Percentiles rank a stretch among this genome's conserved stretches.
Evolutionary conservation across 1,140 invertebrate species (phyloP).

Genomic region (Drosophila chauvacae): DNA sequence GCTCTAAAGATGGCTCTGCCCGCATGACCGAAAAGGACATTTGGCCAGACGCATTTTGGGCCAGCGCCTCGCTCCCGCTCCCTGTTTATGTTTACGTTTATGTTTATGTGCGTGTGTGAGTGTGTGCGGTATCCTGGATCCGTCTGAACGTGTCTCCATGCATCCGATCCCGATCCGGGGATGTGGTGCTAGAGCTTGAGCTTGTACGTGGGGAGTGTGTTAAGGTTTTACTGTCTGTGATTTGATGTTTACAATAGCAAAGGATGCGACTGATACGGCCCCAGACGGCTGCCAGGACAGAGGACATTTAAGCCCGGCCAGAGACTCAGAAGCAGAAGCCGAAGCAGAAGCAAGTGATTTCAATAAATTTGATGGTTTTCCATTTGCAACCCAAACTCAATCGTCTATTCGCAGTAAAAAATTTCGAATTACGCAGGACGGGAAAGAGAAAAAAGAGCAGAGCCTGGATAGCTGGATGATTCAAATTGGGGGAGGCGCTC

Average conservation of each 20-base stretch:
- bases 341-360: constrained; percentile 74
- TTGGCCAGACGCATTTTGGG: constrained; percentile 60
- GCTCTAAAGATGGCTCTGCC: constrained; percentile 8
- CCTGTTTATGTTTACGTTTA: constrained; percentile 67
- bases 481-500: constrained; percentile 54
- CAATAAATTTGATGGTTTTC: constrained; percentile 84
- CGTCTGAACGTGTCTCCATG: constrained; percentile 33
- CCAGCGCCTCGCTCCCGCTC: constrained; percentile 26
- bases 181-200: constrained; percentile 6
- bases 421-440: constrained; percentile 77
- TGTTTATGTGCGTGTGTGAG: constrained; percentile 58
- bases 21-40: constrained; percentile 74
- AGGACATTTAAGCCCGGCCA: constrained; percentile 47
- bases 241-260: constrained; percentile 82
- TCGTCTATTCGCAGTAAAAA: constrained; percentile 82
- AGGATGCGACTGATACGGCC: constrained; percentile 67
- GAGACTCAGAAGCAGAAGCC: constrained; percentile 25
- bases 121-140: constrained; percentile 51
- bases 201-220: constrained; percentile 18
- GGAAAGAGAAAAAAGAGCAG: neutral
- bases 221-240: constrained; percentile 81
- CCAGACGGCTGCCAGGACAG: constrained; percentile 35
- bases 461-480: constrained; percentile 14
- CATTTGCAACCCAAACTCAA: constrained; percentile 84
- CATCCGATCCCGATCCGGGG: constrained; percentile 1